Conservation (phyloP, 1,140 invertebrate genomes). For the Parasteatoda tepidariorum region DNA sequence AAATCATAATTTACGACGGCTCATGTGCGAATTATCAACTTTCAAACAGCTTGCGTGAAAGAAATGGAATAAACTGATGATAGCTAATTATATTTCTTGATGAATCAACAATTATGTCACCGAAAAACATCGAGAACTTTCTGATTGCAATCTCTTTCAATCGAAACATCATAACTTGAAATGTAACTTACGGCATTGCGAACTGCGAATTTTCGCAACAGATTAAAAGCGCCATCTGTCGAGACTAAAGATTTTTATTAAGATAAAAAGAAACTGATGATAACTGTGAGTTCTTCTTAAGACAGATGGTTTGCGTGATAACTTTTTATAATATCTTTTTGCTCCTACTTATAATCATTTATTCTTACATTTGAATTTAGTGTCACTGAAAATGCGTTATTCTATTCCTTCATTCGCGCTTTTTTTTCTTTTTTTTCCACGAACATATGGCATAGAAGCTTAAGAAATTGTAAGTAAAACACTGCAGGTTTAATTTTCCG, state of each 20-base stretch:
- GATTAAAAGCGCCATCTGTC: constrained; percentile 23
- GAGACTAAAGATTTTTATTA: constrained; percentile 37
- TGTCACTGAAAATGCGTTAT: constrained; percentile 15
- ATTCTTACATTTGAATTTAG: constrained; percentile 14
- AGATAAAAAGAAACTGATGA: constrained; percentile 10
- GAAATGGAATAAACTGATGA: neutral
- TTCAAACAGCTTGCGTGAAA: neutral
- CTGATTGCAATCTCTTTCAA: neutral
- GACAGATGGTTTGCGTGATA: constrained; percentile 2
- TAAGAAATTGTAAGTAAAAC: neutral
- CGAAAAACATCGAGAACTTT: neutral
- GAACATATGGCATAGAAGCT: constrained; percentile 3
- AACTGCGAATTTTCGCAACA: neutral
- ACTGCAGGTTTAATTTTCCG: neutral
- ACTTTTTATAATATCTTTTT: neutral
- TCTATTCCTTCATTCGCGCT: constrained; percentile 13
- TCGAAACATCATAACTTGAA: too few species aligned
- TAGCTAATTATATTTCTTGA: neutral
- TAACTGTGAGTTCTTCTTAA: constrained; percentile 15
- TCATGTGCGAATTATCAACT: neutral
- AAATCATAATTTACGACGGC: neutral
- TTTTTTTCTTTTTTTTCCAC: neutral
- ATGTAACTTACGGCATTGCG: neutral
- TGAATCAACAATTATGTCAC: neutral
- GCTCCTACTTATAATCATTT: neutral